Percentiles rank a stretch among this genome's conserved stretches.
Evolutionary conservation across 2,797 vertebrate genomes (phyloP).

Genomic region (Hoplostethus atlanticus): DNA sequence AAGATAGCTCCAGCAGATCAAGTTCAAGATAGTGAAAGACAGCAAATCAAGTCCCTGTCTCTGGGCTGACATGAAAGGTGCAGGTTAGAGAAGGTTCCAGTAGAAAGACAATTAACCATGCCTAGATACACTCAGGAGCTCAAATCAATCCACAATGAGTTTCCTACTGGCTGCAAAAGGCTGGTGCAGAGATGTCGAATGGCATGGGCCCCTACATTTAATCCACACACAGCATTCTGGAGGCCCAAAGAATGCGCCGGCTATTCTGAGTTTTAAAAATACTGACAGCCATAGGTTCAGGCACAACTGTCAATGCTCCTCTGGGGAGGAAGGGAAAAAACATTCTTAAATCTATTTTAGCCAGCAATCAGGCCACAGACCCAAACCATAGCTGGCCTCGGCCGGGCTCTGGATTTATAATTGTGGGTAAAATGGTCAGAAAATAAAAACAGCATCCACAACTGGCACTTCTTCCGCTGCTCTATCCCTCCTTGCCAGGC

Average conservation of each 20-base stretch:
- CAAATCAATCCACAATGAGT: conserved; percentile 52
- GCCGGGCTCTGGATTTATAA: conserved; percentile 74
- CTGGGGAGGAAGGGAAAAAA: conserved; percentile 73
- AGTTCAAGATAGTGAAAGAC: conserved; percentile 55
- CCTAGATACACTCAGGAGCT: conserved; percentile 28
- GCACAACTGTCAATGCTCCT: conserved; percentile 84
- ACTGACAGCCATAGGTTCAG: conserved; percentile 76
- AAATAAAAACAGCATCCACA: conserved; percentile 77
- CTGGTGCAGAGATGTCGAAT: conserved; percentile 73
- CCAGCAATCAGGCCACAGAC: conserved; percentile 74
- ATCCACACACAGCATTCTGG: conserved; percentile 82
- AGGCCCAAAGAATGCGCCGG: conserved; percentile 78
- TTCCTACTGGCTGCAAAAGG: conserved; percentile 62
- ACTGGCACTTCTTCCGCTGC: conserved; percentile 69
- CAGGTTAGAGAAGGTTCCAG: not conserved
- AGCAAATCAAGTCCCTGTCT: conserved; percentile 21
- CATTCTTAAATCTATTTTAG: conserved; percentile 81
- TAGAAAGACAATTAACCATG: conserved; percentile 26
- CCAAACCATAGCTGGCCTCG: conserved; percentile 67
- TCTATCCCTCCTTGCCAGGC: conserved; percentile 49
- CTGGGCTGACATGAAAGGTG: conserved; percentile 26
- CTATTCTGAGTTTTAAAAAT: conserved; percentile 86
- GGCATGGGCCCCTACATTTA: conserved; percentile 77
- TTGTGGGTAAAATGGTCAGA: conserved; percentile 70
- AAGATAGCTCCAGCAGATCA: conserved; percentile 57